phyloP scores from a whole-genome alignment of 2,797 vertebrate genomes.

The Acipenser ruthenus region DNA sequence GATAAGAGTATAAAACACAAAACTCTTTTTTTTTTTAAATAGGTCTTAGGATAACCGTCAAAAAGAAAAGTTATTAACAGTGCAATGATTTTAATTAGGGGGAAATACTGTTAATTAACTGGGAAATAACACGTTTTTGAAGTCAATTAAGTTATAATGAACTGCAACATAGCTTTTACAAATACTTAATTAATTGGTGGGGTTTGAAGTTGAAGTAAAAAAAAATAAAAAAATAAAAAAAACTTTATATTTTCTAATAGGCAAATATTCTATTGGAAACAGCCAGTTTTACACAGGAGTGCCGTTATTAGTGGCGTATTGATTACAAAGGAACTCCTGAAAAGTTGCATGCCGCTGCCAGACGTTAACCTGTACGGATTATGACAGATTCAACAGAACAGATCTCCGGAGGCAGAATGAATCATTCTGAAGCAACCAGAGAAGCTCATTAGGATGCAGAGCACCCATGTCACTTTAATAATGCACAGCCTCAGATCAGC shows the following conservation, averaged over 20 bases:
- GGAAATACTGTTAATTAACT: too few relatives aligned
- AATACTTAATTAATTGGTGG: too few relatives aligned
- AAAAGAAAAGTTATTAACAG: too few relatives aligned
- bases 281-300: conserved; percentile 8
- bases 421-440: background rate
- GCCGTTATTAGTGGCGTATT: conserved; percentile 14
- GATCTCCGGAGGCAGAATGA: background rate
- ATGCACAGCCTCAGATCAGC: conserved; percentile 10
- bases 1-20: too few relatives aligned
- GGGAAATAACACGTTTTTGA: too few relatives aligned
- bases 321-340: conserved; percentile 6
- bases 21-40: too few relatives aligned
- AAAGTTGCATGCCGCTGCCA: conserved; percentile 5
- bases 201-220: too few relatives aligned
- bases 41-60: too few relatives aligned
- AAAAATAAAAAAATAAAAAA: too few relatives aligned
- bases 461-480: conserved; percentile 10
- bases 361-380: conserved; percentile 5
- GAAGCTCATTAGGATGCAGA: conserved; percentile 10
- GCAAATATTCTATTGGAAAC: background rate
- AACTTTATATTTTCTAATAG: background rate
- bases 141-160: background rate
- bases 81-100: too few relatives aligned
- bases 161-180: background rate
- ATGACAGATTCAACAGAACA: conserved; percentile 6